Evolutionary conservation across 2,888 invertebrate genomes (phyloP), one percentile per base, ranked within the genome.

Genomic region (Pelosia muscerda): DNA sequence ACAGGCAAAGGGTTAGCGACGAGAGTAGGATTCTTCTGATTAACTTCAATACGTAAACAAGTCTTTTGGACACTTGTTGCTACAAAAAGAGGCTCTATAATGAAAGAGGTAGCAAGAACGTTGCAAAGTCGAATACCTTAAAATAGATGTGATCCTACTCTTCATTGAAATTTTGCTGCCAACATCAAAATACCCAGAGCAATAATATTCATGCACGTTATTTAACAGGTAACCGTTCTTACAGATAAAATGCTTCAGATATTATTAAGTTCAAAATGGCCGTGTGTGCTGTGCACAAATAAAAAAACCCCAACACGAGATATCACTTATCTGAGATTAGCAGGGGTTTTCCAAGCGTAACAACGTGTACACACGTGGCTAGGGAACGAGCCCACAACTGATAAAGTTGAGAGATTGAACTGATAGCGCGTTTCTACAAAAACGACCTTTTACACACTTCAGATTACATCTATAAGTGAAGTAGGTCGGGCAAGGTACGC

Each of bases 241-340:
- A 28, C 28, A 26, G 57, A 28, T 23, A 59, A 59, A 59, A 31
- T 15, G 42, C 38, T 38, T 23, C 2, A 42, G 49, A 26, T 28
- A 19, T 25, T 42, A 19, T 23, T 9, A 59, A 23, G 3, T 1
- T 38, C 25, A 28, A 26, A 42, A 42, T 25, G 42, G 26, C 49
- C 34, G 3, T 25, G n/a, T 1, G 58, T 65, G 61, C 58, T 49
- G 4, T 63, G 71, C 69, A 71, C 66, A 81, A 66, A 73, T 55
- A 68, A 86, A 90, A 89, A 86, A 63, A 67, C 49, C 84, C 88
- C 85, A 76, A 69, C 78, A 81, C 69, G 70, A 77, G 83, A 81
- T 85, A 86, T 68, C 80, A 72, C 56, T 62, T 90, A 90, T 90
- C 90, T 83, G 76, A 82, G 89, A 88, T 90, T 87, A 86, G 76